Base-by-base conservation (phyloP, 2,797 vertebrate genomes). In the Bradypodion pumilum region DNA sequence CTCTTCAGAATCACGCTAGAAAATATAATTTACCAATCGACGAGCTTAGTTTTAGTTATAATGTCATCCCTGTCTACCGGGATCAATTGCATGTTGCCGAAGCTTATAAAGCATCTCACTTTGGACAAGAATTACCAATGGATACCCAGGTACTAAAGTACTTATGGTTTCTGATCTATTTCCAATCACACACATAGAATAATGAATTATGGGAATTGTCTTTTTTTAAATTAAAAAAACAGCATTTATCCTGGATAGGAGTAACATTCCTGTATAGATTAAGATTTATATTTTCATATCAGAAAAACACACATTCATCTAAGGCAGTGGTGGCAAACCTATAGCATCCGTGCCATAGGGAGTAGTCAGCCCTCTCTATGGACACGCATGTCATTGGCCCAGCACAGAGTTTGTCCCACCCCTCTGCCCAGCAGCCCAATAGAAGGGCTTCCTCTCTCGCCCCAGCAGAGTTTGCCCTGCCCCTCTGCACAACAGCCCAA, bases 11-110 rank as follows among this genome's bases (percentile, higher is more conserved):
- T 91, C 97, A 98, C 6, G 96, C 97, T 49, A 94, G 97, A 10
- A 95, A 92, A 78, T 97, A 98, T 88, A 98, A 96, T 91, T 89
- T 98, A 81, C 97, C 97, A 72, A 97, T 97, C 7, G 97, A 98
- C 10, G 97, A 98, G 91, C 96, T 98, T 66, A 96, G 87, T 91
- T 98, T 98, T 88, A 92, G 92, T 80, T 98, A 96, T 86, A 97
- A 94, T 23, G 1, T 97, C 69, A 74, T 97, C 78, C 95, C 97
- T 0, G 21, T 25, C 4, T 98, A 97, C 88, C 94, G 97, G 74
- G 97, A 98, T 86, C 97, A 97, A 94, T 84, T 76, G 0, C 78
- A 85, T 0, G 94, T 97, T 65, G 91, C 79, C 6, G 96, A 98
- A 90, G 95, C 95, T 46, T 86, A 95, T 37, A 94, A 89, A 91